phyloP scores from a whole-genome alignment of 2,797 vertebrate species.

The Vultur gryphus region DNA sequence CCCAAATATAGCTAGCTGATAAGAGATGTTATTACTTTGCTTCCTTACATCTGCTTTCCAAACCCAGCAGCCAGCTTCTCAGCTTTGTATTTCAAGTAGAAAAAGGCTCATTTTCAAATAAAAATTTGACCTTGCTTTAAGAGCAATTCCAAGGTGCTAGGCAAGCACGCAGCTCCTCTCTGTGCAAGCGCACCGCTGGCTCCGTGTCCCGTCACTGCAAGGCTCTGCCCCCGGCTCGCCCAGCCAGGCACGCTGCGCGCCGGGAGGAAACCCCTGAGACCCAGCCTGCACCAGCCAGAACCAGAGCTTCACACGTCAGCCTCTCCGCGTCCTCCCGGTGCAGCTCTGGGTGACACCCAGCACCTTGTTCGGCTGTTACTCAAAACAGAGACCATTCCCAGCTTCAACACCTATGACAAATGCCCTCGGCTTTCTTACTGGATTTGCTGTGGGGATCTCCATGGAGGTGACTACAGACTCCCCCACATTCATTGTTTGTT shows the following conservation, averaged over 20 bases:
- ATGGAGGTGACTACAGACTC: not conserved
- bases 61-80: not conserved
- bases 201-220: rapidly evolving
- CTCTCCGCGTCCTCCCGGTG: rapidly evolving
- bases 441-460: not conserved
- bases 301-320: rapidly evolving
- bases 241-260: rapidly evolving
- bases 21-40: rapidly evolving
- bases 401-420: not conserved
- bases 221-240: not conserved
- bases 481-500: rapidly evolving
- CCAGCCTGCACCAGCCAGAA: too few species aligned
- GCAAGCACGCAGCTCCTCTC: not conserved
- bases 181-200: rapidly evolving
- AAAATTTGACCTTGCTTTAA: not conserved
- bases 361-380: not conserved
- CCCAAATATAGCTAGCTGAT: not conserved
- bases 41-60: not conserved
- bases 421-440: not conserved
- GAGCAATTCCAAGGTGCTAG: not conserved
- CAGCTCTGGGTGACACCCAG: not conserved
- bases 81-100: not conserved
- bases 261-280: not conserved
- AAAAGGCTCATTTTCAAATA: not conserved
- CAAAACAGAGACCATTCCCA: not conserved